A percentile compares a stretch with the other conserved stretches of the same genome.
These are phyloP conservation scores for Enoplosus armatus DNA, from an alignment of 2,797 vertebrate species.

Conservation along the genomic window DNA sequence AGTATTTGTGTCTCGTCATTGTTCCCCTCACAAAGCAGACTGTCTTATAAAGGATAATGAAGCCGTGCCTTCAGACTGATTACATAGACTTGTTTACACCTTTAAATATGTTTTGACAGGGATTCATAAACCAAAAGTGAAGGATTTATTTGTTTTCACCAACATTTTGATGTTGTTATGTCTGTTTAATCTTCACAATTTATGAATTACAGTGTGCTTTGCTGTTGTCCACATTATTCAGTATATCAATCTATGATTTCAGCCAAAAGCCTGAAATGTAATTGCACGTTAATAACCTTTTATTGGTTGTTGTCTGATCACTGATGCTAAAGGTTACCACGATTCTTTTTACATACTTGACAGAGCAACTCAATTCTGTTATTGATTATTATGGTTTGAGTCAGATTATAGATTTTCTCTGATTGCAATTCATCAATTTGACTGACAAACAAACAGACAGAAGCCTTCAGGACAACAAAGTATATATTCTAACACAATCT, in stretches of 20 bases:
- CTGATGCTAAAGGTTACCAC: slow-evolving; percentile 3
- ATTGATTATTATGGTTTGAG: slow-evolving; percentile 32
- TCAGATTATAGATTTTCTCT: slow-evolving; percentile 36
- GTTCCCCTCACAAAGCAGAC: background rate
- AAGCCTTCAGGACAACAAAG: background rate
- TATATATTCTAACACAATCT: background rate
- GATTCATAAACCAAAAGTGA: background rate
- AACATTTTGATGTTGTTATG: background rate
- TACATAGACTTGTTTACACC: background rate
- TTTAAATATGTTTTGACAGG: background rate
- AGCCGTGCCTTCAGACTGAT: background rate
- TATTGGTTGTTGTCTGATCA: background rate
- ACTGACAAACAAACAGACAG: slow-evolving; percentile 10
- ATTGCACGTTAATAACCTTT: background rate
- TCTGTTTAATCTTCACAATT: background rate
- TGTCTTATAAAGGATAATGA: background rate
- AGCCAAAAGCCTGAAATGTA: background rate
- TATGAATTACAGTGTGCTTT: background rate
- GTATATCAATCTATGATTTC: background rate
- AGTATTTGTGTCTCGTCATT: background rate
- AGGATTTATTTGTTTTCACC: background rate
- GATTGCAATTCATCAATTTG: slow-evolving; percentile 9
- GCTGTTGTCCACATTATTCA: background rate
- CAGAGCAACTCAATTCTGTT: background rate
- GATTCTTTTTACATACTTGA: background rate